Evolutionary conservation across 2,797 vertebrate genomes (phyloP).

Genomic region (Rhinoraja longicauda): DNA sequence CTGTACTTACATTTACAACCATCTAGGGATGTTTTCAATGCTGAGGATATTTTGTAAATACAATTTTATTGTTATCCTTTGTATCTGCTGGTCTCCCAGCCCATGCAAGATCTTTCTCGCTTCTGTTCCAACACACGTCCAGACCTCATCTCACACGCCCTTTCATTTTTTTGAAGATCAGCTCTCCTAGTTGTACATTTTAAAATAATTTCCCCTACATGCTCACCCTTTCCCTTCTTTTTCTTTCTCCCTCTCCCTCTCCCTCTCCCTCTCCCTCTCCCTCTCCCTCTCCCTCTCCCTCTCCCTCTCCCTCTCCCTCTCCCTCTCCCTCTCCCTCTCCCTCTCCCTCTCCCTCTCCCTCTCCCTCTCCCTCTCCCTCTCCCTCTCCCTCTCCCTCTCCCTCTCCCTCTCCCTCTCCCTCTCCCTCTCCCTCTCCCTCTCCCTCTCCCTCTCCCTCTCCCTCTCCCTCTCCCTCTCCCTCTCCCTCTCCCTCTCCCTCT

Average conservation of each 20-base stretch:
- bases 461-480: background rate
- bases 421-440: background rate
- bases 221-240: too few relatives aligned
- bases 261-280: too few relatives aligned
- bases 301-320: too few relatives aligned
- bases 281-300: background rate
- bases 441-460: background rate
- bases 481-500: background rate
- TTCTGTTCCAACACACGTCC: background rate
- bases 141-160: background rate
- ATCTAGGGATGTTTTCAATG: background rate
- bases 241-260: background rate
- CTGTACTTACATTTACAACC: background rate
- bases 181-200: background rate
- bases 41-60: background rate
- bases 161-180: background rate
- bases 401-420: background rate
- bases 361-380: background rate
- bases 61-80: background rate
- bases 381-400: too few relatives aligned
- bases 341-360: too few relatives aligned
- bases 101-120: background rate
- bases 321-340: background rate
- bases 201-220: background rate
- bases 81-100: background rate